Evolutionary conservation across 2,888 invertebrate genomes (phyloP), one percentile per base, ranked within the genome.

Genomic region (Melanostoma scalare): DNA sequence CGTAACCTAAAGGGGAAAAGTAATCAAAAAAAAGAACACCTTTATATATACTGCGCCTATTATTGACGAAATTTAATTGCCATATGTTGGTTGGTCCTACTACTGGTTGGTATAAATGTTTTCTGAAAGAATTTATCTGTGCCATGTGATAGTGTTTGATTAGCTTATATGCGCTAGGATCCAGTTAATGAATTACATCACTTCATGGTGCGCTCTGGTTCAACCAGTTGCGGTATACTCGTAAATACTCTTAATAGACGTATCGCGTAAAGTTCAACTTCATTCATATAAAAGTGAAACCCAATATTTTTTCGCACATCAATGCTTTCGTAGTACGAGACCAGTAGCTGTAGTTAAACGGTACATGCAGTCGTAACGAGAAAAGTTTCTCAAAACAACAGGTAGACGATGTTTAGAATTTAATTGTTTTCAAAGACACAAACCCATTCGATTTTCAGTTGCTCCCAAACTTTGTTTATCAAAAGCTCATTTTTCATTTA

Each of bases 1-100:
- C 78, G 74, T 73, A 84, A 82, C 65, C 77, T 73, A 56, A 46
- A 69, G 68, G 48, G 73, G 69, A 78, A 58, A 68, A 61, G 73
- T 50, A 69, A 65, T 44, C 33, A 48, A 63, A 58, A 42, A 60
- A 67, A 20, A 77, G 44, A 65, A 53, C 38, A 44, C 65, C 58
- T 52, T 5, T 35, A n/a, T 36, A 48, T 44, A 56, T 71, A 30
- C 53, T 35, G 8, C 4, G 48, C 33, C 63, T 63, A 63, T 38
- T 56, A 72, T 73, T 52, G 72, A 48, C 61, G 69, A 75, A 65
- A 71, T 67, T 61, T 60, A 75, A 80, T 71, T 65, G 35, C 58
- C 71, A 42, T 77, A 63, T 38, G 48, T 63, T 48, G 46, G 61
- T 20, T 20, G 20, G 6, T 42, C 9, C 3, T 42, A 6, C 48